Percentiles rank a stretch among this genome's conserved stretches.
Evolutionary conservation across 2,113 vertebrate genomes (phyloP).

Genomic region (Phalacrocorax carbo): DNA sequence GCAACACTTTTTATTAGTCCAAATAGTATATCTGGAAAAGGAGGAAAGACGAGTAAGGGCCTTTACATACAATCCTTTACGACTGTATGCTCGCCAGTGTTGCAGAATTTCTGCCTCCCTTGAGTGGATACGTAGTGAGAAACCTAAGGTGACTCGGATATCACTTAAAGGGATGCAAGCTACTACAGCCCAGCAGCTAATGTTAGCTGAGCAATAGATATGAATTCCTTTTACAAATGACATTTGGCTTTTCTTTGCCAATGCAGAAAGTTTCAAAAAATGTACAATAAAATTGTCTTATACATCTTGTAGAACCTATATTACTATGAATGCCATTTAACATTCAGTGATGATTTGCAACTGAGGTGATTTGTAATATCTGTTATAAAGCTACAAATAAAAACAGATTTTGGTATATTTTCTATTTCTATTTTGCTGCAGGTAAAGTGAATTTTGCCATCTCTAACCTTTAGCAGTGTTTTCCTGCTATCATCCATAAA

Average conservation of each 20-base stretch:
- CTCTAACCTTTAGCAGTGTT: neutral
- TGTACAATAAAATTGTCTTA: neutral
- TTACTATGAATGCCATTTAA: neutral
- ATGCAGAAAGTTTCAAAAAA: neutral
- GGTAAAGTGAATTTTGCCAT: neutral
- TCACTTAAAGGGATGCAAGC: neutral
- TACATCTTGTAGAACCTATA: neutral
- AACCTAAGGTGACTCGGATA: neutral
- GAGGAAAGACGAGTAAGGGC: neutral
- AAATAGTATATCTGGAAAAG: neutral
- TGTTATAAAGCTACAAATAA: neutral
- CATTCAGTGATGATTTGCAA: neutral
- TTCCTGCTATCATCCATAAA: neutral
- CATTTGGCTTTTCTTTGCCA: neutral
- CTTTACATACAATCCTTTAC: neutral
- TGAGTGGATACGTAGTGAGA: neutral
- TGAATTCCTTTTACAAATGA: neutral
- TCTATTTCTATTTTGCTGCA: neutral
- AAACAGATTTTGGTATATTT: neutral
- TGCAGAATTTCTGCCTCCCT: neutral
- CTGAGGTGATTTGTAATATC: neutral
- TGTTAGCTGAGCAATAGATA: neutral
- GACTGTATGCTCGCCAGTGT: neutral
- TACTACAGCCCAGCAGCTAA: neutral
- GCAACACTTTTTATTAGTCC: neutral